Percentiles rank a stretch among this genome's conserved stretches.
phyloP scores from a whole-genome alignment of 2,113 vertebrate genomes.

The Mustela lutreola region DNA sequence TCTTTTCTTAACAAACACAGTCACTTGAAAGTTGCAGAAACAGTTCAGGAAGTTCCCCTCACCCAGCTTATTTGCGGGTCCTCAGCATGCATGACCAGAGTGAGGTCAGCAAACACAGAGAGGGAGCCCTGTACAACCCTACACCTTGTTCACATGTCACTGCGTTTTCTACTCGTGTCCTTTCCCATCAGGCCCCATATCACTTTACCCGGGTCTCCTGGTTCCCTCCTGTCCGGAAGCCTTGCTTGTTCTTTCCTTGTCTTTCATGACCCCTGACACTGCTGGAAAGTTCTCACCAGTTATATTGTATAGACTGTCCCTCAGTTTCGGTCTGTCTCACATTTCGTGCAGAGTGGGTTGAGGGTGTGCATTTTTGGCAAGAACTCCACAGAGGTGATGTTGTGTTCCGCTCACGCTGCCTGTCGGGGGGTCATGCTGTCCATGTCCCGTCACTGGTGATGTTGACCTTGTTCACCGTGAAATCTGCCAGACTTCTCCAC shows the following conservation, averaged over 20 bases:
- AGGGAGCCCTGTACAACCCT: fast-evolving
- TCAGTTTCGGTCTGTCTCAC: background rate
- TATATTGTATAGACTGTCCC: background rate
- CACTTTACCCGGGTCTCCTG: background rate
- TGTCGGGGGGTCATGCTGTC: fast-evolving
- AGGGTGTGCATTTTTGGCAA: background rate
- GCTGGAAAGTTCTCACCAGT: background rate
- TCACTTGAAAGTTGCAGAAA: background rate
- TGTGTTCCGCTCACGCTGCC: background rate
- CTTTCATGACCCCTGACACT: background rate
- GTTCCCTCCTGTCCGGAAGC: background rate
- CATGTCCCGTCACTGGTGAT: background rate
- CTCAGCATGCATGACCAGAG: background rate
- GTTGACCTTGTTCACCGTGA: background rate
- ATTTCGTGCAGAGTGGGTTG: too few species aligned
- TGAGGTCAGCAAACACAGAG: background rate
- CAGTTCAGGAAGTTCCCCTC: background rate
- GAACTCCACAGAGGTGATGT: background rate
- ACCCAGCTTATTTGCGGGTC: background rate
- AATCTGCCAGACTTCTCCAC: background rate
- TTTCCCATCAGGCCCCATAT: background rate
- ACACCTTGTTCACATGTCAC: fast-evolving
- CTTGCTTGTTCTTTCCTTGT: background rate
- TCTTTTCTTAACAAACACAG: background rate
- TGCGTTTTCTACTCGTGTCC: fast-evolving